Base-by-base conservation (phyloP, 1,140 invertebrate genomes). In the Drosophila oshimai region DNA sequence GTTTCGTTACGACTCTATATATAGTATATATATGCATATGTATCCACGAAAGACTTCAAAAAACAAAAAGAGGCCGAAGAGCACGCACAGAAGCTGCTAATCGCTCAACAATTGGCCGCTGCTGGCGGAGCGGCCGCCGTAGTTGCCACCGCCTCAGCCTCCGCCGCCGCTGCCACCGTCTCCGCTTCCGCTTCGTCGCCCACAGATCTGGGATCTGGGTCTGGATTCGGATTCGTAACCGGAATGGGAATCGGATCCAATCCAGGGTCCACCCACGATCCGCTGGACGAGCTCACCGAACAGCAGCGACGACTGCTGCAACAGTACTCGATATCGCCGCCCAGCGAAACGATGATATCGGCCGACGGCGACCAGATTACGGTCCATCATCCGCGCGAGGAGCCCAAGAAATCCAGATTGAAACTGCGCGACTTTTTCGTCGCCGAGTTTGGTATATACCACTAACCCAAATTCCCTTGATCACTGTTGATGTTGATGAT, bases 361-460 rank as follows among this genome's bases (percentile, higher is more conserved):
- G 89, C 87, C 37, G 89, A 90, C 60, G 89, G 89, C 29, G 89
- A 90, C 76, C 89, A 90, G 29, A 89, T 90, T 68, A 90, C 89
- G 54, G 83, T 90, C 49, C 89, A 90, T 89, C 87, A 90, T 78
- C 77, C 84, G 46, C 74, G 80, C 29, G 80, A 90, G 70, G 81
- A 90, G 71, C 84, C 84, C 29, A 91, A 89, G 53, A 89, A 88
- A 76, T 90, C 90, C 13, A 46, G 78, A 65, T 83, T 87, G 74
- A 90, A 89, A 78, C 68, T 90, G 42, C 74, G 87, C 46, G 92
- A 92, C 89, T 90, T 90, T 71, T 90, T 91, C 74, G 89, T 91
- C 57, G 86, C 89, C 61, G 89, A 90, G 78, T 90, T 90, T 64
- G 89, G 89, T 90, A 83, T 90, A n/a, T 65, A 74, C 47, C 37